Base-by-base conservation (phyloP, 2,113 vertebrate species). In the Notarius quadriscutis region DNA sequence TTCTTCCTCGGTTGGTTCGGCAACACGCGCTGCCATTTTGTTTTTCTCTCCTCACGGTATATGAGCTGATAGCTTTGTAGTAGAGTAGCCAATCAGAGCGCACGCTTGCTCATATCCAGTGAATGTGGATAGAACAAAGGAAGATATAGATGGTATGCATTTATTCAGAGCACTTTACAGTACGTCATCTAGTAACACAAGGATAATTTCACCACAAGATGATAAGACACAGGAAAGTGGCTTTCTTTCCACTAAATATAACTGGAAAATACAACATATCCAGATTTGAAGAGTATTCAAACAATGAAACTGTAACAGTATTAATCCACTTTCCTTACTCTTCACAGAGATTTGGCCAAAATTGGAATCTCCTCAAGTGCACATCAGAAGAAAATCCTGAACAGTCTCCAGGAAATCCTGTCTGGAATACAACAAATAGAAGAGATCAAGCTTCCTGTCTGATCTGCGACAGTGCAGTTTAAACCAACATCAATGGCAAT, bases 361-460 rank as follows among this genome's bases (percentile, higher is more conserved):
- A 99, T 99, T 0, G 98, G 98, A 88, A 97, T 99, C 95, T 95
- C 97, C 0, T 96, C 95, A 8, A 87, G 95, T 63, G 87, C 95
- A 0, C 98, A 99, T 94, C 97, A 99, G 97, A 99, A 96, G 94
- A 99, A 98, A 95, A 97, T 99, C 93, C 90, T 99, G 94, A 98
- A 92, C 94, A 98, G 96, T 0, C 94, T 99, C 88, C 97, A 99
- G 93, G 96, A 97, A 67, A 98, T 99, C 96, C 93, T 96, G 91
- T 96, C 96, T 94, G 97, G 98, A 93, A 97, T 99, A 96, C 97
- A 99, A 93, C 98, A 99, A 92, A 96, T 97, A 90, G 98, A 99
- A 58, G 98, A 97, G 94, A 96, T 97, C 93, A 99, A 99, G 97
- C 97, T 98, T 95, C 97, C 98, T 7, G 98, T 99, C 95, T 99